Conservation (phyloP, 1,140 invertebrate genomes). For the Bombus turneri region DNA sequence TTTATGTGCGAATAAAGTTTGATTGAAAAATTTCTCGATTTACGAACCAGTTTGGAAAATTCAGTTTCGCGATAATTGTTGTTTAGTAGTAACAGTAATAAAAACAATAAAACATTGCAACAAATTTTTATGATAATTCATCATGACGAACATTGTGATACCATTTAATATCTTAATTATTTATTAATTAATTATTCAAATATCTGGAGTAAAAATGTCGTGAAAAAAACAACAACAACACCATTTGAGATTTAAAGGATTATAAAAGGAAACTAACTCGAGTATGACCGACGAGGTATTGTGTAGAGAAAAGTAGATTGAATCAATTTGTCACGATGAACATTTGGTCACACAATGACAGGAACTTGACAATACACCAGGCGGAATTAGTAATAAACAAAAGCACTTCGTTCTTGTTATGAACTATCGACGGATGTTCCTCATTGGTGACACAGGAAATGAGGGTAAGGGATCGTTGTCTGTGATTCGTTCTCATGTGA, state of each 20-base stretch:
- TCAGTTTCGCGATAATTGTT: not conserved
- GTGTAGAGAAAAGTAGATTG: conserved; percentile 30
- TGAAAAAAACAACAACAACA: too few species aligned
- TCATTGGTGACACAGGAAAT: conserved; percentile 72
- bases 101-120: not conserved
- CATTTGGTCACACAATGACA: conserved; percentile 53
- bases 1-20: too few species aligned
- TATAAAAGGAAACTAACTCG: not conserved
- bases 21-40: not conserved
- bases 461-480: conserved; percentile 49
- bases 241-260: too few species aligned
- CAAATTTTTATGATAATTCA: not conserved
- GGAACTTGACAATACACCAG: conserved; percentile 52
- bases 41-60: not conserved
- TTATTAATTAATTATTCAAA: too few species aligned
- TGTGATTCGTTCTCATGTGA: conserved; percentile 33
- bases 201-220: too few species aligned
- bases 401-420: conserved; percentile 45
- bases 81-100: too few species aligned
- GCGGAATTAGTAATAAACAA: conserved; percentile 36
- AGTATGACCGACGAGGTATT: not conserved
- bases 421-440: conserved; percentile 71
- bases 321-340: conserved; percentile 60
- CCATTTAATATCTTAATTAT: not conserved
- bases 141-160: not conserved